These are phyloP conservation scores for Drosophila triauraria DNA, from an alignment of 1,140 invertebrate species.

Conservation along the genomic window DNA sequence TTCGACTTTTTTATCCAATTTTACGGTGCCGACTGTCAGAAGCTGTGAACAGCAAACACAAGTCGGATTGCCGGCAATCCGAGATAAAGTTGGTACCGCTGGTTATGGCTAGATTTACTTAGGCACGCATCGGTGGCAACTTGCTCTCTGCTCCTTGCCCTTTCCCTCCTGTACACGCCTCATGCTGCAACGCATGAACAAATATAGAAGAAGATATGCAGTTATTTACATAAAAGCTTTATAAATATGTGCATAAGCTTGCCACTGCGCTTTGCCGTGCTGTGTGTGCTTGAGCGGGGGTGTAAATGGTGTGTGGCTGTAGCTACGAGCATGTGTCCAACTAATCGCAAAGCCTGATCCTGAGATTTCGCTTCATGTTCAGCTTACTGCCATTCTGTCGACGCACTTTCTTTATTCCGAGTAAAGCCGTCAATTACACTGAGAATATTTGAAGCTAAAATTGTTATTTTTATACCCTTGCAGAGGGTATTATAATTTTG, in stretches of 20 bases:
- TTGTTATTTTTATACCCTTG: too few relatives aligned
- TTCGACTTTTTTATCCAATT: neutral
- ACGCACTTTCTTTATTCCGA: constrained; percentile 14
- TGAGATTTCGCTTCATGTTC: constrained; percentile 17
- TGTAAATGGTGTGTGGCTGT: constrained; percentile 24
- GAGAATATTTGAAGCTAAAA: neutral
- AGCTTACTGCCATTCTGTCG: constrained; percentile 25
- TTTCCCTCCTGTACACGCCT: constrained; percentile 12
- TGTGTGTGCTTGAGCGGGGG: neutral
- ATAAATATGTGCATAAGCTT: constrained; percentile 60
- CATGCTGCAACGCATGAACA: constrained; percentile 49
- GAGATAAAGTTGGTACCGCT: constrained; percentile 25
- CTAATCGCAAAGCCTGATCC: constrained; percentile 50
- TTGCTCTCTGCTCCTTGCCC: neutral
- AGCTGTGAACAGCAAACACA: constrained; percentile 26
- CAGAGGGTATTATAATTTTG: too few relatives aligned
- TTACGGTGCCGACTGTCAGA: constrained; percentile 6
- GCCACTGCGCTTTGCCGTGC: constrained; percentile 15
- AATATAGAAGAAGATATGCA: constrained; percentile 63
- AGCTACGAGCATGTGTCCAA: constrained; percentile 44
- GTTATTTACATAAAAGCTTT: constrained; percentile 66
- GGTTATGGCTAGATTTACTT: constrained; percentile 59
- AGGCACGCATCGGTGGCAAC: constrained; percentile 54
- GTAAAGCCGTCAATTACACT: neutral
- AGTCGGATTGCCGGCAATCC: constrained; percentile 18